Conservation (phyloP, 2,113 vertebrate species). For the Tupaia chinensis region DNA sequence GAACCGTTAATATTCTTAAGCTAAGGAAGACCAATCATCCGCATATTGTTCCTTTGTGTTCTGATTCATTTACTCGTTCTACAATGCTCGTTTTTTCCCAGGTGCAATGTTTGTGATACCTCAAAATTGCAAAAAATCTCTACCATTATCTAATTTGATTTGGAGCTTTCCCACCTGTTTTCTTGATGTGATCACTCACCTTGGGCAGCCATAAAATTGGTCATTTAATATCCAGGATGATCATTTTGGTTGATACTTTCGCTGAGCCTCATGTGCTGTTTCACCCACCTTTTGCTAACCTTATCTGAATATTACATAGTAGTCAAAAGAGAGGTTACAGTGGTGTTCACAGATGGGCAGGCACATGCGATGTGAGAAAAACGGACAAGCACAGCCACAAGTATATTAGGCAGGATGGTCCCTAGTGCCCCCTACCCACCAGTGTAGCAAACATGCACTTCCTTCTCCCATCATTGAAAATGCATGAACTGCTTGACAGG, state of each 20-base stretch:
- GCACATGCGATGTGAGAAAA: neutral
- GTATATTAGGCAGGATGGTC: neutral
- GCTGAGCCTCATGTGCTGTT: neutral
- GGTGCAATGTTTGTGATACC: neutral
- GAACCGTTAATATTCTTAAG: slow-evolving; percentile 53
- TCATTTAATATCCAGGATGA: neutral
- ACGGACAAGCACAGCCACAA: neutral
- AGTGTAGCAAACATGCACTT: neutral
- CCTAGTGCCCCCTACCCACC: neutral
- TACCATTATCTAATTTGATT: slow-evolving; percentile 12
- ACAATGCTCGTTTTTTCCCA: neutral
- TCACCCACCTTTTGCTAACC: neutral
- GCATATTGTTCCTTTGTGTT: slow-evolving; percentile 30
- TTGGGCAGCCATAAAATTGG: slow-evolving; percentile 33
- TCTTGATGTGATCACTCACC: neutral
- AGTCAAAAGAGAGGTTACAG: neutral
- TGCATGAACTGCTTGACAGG: neutral
- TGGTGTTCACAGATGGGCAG: slow-evolving; percentile 1
- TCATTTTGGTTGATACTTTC: slow-evolving; percentile 44
- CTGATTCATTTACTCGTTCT: slow-evolving; percentile 44
- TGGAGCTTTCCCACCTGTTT: slow-evolving; percentile 48
- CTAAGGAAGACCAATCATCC: neutral
- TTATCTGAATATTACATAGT: neutral
- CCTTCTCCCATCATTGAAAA: neutral
- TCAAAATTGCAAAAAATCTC: slow-evolving; percentile 34